A percentile compares a stretch with the other conserved stretches of the same genome.
Evolutionary conservation across 1,140 invertebrate species (phyloP).

Genomic region (Lordiphosa stackelbergi): DNA sequence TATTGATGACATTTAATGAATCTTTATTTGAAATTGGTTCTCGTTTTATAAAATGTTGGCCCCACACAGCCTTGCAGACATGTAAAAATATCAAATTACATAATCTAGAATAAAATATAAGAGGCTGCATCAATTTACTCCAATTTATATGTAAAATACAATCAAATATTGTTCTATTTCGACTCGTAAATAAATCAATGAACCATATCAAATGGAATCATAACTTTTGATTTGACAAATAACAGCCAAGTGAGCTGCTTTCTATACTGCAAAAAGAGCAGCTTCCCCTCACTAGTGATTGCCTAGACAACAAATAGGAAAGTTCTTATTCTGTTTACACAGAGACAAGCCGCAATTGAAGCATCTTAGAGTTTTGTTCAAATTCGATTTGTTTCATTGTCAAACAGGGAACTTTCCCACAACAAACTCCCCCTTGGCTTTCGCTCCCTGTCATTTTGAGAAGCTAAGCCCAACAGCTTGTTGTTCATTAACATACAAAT

Average conservation of each 20-base stretch:
- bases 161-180: not conserved
- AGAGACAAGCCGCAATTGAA: constrained; percentile 39
- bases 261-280: constrained; percentile 6
- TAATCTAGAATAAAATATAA: no score
- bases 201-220: constrained; percentile 4
- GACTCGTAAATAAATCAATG: constrained; percentile 39
- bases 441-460: not conserved
- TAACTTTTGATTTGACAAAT: constrained; percentile 26
- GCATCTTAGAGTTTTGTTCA: constrained; percentile 22
- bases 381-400: constrained; percentile 62
- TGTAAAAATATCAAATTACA: no score
- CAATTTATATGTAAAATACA: no score
- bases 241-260: not conserved
- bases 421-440: not conserved
- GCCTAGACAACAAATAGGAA: constrained; percentile 35
- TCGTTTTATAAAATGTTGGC: no score
- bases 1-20: no score
- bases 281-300: constrained; percentile 3
- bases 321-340: constrained; percentile 31
- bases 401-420: constrained; percentile 3
- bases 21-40: no score
- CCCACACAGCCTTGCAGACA: no score
- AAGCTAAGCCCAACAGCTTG: constrained; percentile 31
- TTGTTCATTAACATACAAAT: constrained; percentile 58
- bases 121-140: no score